Conservation (phyloP, 2,797 vertebrate genomes). For the Pangasius krempfi region DNA sequence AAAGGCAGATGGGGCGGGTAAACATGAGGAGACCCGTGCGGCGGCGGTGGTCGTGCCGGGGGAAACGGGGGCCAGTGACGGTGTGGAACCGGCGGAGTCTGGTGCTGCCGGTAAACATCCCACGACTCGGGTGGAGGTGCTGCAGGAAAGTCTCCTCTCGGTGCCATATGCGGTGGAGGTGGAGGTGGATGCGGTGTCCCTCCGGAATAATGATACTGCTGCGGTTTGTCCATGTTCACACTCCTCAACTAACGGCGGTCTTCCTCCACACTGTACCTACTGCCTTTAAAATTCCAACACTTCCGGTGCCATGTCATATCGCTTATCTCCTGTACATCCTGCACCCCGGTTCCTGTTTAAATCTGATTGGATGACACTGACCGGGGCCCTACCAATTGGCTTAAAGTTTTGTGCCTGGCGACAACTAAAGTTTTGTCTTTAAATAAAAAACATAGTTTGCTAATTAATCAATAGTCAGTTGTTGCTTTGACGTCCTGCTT, state of each 20-base stretch:
- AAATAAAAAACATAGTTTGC: neutral
- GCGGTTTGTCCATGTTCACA: slow-evolving; percentile 3
- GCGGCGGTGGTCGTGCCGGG: neutral
- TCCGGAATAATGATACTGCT: neutral
- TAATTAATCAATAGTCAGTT: neutral
- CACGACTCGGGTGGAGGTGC: slow-evolving; percentile 7
- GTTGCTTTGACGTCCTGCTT: neutral
- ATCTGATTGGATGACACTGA: neutral
- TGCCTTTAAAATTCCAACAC: neutral
- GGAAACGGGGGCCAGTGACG: slow-evolving; percentile 33
- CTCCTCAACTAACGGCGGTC: neutral
- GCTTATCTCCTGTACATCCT: neutral
- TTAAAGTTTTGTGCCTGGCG: neutral
- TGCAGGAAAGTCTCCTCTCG: neutral
- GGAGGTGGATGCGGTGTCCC: neutral
- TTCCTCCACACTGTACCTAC: neutral
- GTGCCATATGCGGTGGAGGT: neutral
- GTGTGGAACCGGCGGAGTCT: neutral
- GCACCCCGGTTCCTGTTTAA: neutral
- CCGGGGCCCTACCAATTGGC: too few species aligned
- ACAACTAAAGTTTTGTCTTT: neutral
- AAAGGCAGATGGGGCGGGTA: slow-evolving; percentile 55
- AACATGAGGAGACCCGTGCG: slow-evolving; percentile 7
- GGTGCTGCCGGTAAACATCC: slow-evolving; percentile 24
- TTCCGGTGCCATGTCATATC: neutral